phyloP scores from a whole-genome alignment of 2,113 vertebrate species.

The human (Homo sapiens) region GRCh38 chr3:178536501-178537000 shows the following conservation, averaged over 20 bases:
- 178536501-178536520: conserved; percentile 88
- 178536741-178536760: conserved; percentile 79
- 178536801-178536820: conserved; percentile 57
- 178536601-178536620: conserved; percentile 77
- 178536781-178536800: conserved; percentile 71
- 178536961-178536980: conserved; percentile 74
- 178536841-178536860: conserved; percentile 27
- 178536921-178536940: conserved; percentile 70
- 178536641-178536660: conserved; percentile 83
- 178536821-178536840: conserved; percentile 26
- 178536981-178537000: conserved; percentile 84
- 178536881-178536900: conserved; percentile 75
- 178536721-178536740: conserved; percentile 84
- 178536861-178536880: conserved; percentile 1
- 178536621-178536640: conserved; percentile 78
- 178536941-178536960: conserved; percentile 72
- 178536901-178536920: conserved; percentile 61
- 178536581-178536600: conserved; percentile 83
- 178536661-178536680: conserved; percentile 79
- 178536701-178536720: conserved; percentile 87
- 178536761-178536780: conserved; percentile 18
- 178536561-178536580: conserved; percentile 87
- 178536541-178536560: conserved; percentile 83
- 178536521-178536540: conserved; percentile 92
- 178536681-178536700: conserved; percentile 88